Evolutionary conservation across 2,888 invertebrate genomes (phyloP).

Genomic region (Ichneumon xanthorius): DNA sequence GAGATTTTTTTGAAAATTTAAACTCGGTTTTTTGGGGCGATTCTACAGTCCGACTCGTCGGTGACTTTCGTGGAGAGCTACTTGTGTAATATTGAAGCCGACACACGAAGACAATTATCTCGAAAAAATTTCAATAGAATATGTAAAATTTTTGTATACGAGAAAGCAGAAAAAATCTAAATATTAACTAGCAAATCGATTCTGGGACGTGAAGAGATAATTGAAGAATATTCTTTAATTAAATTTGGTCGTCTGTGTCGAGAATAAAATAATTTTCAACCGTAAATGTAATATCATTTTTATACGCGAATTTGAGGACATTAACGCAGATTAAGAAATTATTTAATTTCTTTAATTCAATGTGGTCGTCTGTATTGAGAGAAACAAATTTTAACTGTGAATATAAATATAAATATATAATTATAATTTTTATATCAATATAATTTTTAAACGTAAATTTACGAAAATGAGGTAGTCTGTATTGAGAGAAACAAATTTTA

Average conservation of each 20-base stretch:
- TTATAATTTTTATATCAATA: no score
- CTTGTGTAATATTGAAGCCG: neutral
- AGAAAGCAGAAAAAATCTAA: neutral
- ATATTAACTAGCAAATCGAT: neutral
- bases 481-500: no score
- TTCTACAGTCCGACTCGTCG: neutral
- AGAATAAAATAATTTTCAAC: no score
- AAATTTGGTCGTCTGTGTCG: neutral
- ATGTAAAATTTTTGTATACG: neutral
- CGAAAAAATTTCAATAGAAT: neutral
- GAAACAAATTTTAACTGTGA: no score
- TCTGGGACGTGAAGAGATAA: neutral
- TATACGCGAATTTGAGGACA: neutral
- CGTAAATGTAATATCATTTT: neutral
- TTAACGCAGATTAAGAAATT: no score
- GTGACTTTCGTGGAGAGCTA: neutral
- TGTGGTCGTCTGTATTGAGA: no score
- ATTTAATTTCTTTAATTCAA: no score
- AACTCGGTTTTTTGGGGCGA: neutral
- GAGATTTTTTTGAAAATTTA: slow-evolving; percentile 24
- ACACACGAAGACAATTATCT: neutral
- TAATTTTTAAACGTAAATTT: no score
- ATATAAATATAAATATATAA: no score
- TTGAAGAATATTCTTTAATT: neutral
- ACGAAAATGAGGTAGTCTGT: no score